Evolutionary conservation across 2,888 invertebrate genomes (phyloP), one percentile per base, ranked within the genome.

Genomic region (Sphinx pinastri): DNA sequence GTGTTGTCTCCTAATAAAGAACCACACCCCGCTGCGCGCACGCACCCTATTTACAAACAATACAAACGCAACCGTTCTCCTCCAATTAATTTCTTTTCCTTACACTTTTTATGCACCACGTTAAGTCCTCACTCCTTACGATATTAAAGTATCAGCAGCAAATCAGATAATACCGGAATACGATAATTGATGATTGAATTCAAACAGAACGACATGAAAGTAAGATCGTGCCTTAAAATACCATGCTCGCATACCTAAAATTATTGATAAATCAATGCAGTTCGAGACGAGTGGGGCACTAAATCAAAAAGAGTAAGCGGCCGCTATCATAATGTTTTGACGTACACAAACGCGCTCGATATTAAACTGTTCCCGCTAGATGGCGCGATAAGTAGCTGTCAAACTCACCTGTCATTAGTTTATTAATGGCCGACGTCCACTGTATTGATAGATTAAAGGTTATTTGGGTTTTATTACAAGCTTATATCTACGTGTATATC

Each of bases 251-350:
- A 92, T 93, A 85, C 89, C 83, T 88, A 73, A 87, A 91, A 93
- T 93, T 85, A 92, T 93, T 94, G 93, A 94, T 94, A 93, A 89
- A 94, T 93, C 93, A 94, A 91, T 92, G 91, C 91, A 91, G 86
- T 86, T 87, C 88, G 84, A 88, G 81, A 86, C 84, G 82, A 85
- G 84, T 88, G 90, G 84, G 86, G 87, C 86, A 93, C 91, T 94
- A 92, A 93, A 94, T 94, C 93, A 94, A 91, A 88, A 87, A 81
- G 81, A 81, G 80, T 84, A 85, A 84, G 81, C 80, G 87, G 83
- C 82, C 82, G 84, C 88, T 90, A 92, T 93, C 92, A 89, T 83
- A 91, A 90, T 86, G 86, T 93, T 92, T 91, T 92, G 93, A 93
- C 93, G 86, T 89, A 84, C 87, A 89, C 88, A 87, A 89, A 88